Evolutionary conservation across 2,888 invertebrate genomes (phyloP), one percentile per base, ranked within the genome.

Genomic region (Perizoma affinitatum): DNA sequence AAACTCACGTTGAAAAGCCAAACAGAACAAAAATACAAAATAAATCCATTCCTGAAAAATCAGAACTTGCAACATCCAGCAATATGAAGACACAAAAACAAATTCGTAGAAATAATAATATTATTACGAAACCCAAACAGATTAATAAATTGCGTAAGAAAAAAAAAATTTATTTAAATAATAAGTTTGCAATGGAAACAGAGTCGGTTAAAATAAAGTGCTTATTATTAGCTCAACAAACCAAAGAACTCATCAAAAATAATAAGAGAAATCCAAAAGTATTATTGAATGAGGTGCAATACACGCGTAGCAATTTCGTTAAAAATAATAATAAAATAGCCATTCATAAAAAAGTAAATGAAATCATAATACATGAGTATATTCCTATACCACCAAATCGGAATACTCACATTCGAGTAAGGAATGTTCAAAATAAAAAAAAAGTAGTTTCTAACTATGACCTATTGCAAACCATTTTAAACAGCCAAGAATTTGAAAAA

Each of bases 401-500:
- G 4, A 47, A 63, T 40, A n/a, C 33, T 10, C 8, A n/a, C 5
- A 48, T 8, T 58, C 5, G 56, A 46, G 42, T 0, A 44, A 4
- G 3, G 43, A 54, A 36, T 0, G 10, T 34, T 8, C 11, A 45
- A 8, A 57, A 56, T n/a, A 33, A 65, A 10, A 76, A 75, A 54
- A 9, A 43, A 0, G 72, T 67, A 54, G 76, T 79, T 64, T 83
- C 81, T 34, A 84, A 87, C 0, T 79, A 82, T 65, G 88, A 89
- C 65, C 77, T 90, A 41, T 64, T 90, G 10, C 73, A 83, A 67
- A 82, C 88, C 6, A 72, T 86, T 66, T 56, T 81, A 11, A 70
- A 65, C 41, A 79, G 62, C 63, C 78, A 82, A 64, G 44, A 44
- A 11, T 44, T 22, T 5, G 53, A 58, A 59, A 53, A 60, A 35